Conservation (phyloP, 2,113 vertebrate species). For the Murina feae region DNA sequence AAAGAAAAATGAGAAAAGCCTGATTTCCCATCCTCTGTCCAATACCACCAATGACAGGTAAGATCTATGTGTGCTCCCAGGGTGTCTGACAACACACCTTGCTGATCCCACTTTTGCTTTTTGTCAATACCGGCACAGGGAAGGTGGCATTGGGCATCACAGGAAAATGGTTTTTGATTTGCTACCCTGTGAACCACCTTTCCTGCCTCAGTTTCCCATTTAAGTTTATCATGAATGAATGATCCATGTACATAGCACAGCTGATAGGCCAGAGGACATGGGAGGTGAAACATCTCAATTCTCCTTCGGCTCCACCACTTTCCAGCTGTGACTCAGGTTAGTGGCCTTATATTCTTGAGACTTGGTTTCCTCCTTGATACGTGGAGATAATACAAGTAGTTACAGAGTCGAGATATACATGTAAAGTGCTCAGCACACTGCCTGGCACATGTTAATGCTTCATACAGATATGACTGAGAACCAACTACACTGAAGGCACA, state of each 20-base stretch:
- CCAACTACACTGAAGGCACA: rapidly evolving
- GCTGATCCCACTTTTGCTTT: not conserved
- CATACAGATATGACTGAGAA: not conserved
- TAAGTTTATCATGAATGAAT: not conserved
- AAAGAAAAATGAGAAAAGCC: not conserved
- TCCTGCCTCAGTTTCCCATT: not conserved
- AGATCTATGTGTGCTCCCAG: not conserved
- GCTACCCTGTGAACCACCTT: not conserved
- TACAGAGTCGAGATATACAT: not conserved
- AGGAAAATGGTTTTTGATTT: not conserved
- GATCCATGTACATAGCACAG: too few species aligned
- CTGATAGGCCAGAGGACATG: not conserved
- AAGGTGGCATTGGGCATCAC: not conserved
- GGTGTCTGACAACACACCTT: not conserved
- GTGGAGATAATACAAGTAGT: not conserved
- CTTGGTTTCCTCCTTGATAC: not conserved
- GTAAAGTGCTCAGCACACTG: not conserved
- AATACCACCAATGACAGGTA: not conserved
- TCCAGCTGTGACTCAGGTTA: not conserved
- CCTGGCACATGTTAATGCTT: not conserved
- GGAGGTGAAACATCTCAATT: not conserved
- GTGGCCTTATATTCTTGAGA: not conserved
- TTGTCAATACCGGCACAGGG: not conserved
- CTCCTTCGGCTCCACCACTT: not conserved
- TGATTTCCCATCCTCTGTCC: not conserved